phyloP scores from a whole-genome alignment of 2,797 vertebrate genomes.

The Hoplostethus atlanticus region DNA sequence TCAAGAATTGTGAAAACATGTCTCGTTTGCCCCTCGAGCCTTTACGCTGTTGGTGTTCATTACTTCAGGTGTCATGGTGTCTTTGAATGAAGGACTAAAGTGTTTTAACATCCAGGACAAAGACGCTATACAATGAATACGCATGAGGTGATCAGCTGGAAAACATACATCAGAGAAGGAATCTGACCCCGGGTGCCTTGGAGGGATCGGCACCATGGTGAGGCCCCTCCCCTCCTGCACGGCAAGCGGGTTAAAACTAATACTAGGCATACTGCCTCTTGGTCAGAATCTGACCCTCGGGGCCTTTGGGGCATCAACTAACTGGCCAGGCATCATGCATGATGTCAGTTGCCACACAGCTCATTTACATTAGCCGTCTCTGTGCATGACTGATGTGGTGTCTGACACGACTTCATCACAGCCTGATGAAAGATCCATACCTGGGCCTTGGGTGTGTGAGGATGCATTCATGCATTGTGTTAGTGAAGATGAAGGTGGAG shows the following conservation, averaged over 20 bases:
- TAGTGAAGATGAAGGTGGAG: slow-evolving; percentile 21
- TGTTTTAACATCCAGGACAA: too few relatives aligned
- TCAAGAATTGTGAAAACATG: too few relatives aligned
- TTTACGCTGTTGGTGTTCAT: too few relatives aligned
- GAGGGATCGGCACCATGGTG: slow-evolving; percentile 9
- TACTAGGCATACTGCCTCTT: too few relatives aligned
- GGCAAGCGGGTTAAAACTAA: slow-evolving; percentile 23
- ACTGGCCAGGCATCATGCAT: slow-evolving; percentile 37
- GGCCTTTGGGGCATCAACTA: slow-evolving; percentile 20
- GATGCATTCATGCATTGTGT: slow-evolving; percentile 59
- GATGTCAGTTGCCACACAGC: slow-evolving; percentile 10
- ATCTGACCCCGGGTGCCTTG: not conserved
- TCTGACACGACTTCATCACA: slow-evolving; percentile 42
- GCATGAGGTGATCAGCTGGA: slow-evolving; percentile 13
- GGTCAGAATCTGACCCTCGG: slow-evolving; percentile 6
- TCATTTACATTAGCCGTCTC: slow-evolving; percentile 61
- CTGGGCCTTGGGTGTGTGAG: slow-evolving; percentile 34
- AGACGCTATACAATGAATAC: slow-evolving; percentile 11
- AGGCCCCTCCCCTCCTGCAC: not conserved
- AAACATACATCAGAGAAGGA: slow-evolving; percentile 13
- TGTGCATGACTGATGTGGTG: slow-evolving; percentile 35
- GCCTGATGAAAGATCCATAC: slow-evolving; percentile 60
- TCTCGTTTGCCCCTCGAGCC: too few relatives aligned
- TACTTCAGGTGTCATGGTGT: too few relatives aligned
- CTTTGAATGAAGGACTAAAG: too few relatives aligned